These are phyloP conservation scores for Porphyrio hochstetteri DNA, from an alignment of 2,113 vertebrate species.

Conservation along the genomic window DNA sequence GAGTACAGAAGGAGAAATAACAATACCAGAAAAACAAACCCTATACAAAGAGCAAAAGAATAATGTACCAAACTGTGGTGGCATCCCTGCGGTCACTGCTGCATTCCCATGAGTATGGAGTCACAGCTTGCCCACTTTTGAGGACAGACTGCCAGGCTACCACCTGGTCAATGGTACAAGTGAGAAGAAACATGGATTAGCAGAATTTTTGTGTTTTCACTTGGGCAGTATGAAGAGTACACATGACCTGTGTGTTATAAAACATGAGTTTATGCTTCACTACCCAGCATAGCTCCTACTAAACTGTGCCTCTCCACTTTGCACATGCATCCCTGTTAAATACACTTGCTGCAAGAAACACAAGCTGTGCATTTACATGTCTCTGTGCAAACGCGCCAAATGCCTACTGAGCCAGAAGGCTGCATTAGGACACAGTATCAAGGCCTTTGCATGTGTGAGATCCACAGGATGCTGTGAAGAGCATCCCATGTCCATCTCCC, in stretches of 20 bases:
- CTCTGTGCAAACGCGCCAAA: neutral
- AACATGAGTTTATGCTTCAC: neutral
- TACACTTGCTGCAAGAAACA: neutral
- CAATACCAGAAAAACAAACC: neutral
- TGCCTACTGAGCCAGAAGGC: neutral
- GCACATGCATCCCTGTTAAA: neutral
- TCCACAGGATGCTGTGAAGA: neutral
- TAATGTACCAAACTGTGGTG: neutral
- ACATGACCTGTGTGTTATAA: neutral
- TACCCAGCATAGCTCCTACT: neutral
- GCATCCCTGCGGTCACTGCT: neutral
- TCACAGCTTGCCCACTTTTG: neutral
- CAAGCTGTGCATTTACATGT: neutral
- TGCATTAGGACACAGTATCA: neutral
- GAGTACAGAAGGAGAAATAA: neutral
- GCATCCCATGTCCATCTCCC: neutral
- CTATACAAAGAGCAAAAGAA: neutral
- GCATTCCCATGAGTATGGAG: neutral
- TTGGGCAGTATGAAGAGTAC: neutral
- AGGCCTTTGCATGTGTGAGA: neutral
- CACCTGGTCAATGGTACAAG: neutral
- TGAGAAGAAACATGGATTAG: neutral
- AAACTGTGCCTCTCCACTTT: neutral
- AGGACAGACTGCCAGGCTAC: neutral
- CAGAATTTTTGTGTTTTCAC: neutral